Evolutionary conservation across 2,888 invertebrate genomes (phyloP), one percentile per base, ranked within the genome.

Genomic region (Thymelicus acteon): DNA sequence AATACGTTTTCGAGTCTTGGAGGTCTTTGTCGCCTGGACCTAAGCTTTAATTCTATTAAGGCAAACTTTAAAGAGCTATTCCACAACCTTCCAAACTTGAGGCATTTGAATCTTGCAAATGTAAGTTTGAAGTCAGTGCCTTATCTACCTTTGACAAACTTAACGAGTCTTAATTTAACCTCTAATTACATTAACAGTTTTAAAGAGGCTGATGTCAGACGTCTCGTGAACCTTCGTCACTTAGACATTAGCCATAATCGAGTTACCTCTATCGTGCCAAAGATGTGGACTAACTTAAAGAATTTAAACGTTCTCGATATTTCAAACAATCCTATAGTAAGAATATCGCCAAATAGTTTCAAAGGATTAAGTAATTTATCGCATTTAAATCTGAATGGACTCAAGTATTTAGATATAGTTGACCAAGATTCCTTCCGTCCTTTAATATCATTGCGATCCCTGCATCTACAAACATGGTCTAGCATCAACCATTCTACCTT

Each of bases 41-140:
- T 98, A 64, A 96, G 97, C 77, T 95, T 95, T 77, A 98, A 98
- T 91, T 95, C 96, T 48, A 92, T 98, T 74, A 96, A 97, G 78
- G 97, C 98, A 74, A 97, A 97, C 92, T 96, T 97, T 84, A 97
- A 97, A 83, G 97, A 98, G 89, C 95, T 98, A 65, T 97, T 98
- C 84, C 96, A 98, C 84, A 97, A 97, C 88, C 95, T 97, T 65
- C 97, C 97, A 68, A 96, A 96, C 82, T 94, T 98, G 75, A 96
- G 97, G 84, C 95, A 96, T 83, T 94, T 98, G 77, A 96, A 95
- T 83, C 94, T 98, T 80, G 96, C 96, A 68, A 96, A 95, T 84
- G 96, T 97, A 87, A 97, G 97, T 75, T 95, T 98, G 80, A 96
- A 95, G 80, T 95, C 95, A 67, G 94, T 97, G 80, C 98, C 98